Percentiles rank a stretch among this genome's conserved stretches.
Evolutionary conservation across 1,140 invertebrate species (phyloP).

Genomic region (Drosophila auraria): DNA sequence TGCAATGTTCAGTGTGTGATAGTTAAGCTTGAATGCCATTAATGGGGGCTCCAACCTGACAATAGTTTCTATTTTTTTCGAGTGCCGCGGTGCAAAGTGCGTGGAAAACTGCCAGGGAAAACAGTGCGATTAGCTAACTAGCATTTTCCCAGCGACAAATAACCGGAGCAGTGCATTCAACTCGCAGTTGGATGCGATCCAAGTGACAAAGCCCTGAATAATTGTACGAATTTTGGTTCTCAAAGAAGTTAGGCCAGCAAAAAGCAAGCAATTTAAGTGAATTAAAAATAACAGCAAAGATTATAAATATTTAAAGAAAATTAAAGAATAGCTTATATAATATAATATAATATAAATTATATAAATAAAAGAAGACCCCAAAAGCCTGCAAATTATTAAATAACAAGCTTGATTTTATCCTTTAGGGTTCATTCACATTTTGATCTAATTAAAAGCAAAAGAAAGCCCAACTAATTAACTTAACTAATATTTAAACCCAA

Average conservation of each 20-base stretch:
- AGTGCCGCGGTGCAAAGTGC: constrained; percentile 16
- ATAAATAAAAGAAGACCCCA: constrained; percentile 2
- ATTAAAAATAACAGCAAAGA: not conserved
- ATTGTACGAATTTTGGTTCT: not conserved
- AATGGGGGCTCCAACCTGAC: not conserved
- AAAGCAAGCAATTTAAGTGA: not conserved
- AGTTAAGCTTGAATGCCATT: not conserved
- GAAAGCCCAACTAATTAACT: not conserved
- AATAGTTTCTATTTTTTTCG: constrained; percentile 6
- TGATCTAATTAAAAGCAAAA: not conserved
- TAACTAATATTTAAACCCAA: not conserved
- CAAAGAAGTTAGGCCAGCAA: not conserved
- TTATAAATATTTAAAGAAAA: not conserved
- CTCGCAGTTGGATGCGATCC: constrained; percentile 34
- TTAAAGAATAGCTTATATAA: too few relatives aligned
- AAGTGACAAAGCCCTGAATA: constrained; percentile 5
- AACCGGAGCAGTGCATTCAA: constrained; percentile 46
- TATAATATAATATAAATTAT: not conserved
- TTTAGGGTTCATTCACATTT: not conserved
- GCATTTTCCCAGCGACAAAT: constrained; percentile 11
- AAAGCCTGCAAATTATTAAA: not conserved
- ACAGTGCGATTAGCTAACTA: constrained; percentile 40
- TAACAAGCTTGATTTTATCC: not conserved
- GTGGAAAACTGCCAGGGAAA: constrained; percentile 1
- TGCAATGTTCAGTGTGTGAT: constrained; percentile 11